phyloP scores from a whole-genome alignment of 2,888 invertebrate species.

The Dryocosmus kuriphilus region DNA sequence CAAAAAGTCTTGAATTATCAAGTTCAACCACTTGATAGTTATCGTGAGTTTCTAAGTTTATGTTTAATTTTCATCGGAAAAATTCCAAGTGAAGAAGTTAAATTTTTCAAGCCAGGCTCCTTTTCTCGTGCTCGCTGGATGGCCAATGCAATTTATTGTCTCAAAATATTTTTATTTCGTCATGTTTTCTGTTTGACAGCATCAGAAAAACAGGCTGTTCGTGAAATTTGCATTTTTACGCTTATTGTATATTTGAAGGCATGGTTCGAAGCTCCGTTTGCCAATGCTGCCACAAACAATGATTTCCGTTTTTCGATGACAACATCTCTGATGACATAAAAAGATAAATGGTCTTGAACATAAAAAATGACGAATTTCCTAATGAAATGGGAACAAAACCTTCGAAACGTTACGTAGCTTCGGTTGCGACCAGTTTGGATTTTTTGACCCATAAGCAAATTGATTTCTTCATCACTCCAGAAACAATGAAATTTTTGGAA shows the following conservation, averaged over 20 bases:
- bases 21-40: slow-evolving; percentile 57
- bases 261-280: slow-evolving; percentile 49
- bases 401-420: no score
- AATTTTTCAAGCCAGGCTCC: slow-evolving; percentile 59
- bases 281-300: slow-evolving; percentile 49
- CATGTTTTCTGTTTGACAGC: slow-evolving; percentile 54
- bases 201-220: slow-evolving; percentile 50
- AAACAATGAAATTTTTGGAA: no score
- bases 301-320: slow-evolving; percentile 51
- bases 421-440: no score
- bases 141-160: slow-evolving; percentile 55
- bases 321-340: slow-evolving; percentile 23
- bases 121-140: slow-evolving; percentile 65
- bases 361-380: no score
- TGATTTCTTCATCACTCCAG: no score
- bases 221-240: slow-evolving; percentile 38
- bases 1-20: slow-evolving; percentile 41
- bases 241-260: slow-evolving; percentile 25
- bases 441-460: no score
- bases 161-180: slow-evolving; percentile 57
- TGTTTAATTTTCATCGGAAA: slow-evolving; percentile 59
- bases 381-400: no score
- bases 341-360: background rate
- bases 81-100: slow-evolving; percentile 48
- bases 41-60: slow-evolving; percentile 58